Conservation (phyloP, 2,888 invertebrate genomes). For the Caenorhabditis drosophilae region DNA sequence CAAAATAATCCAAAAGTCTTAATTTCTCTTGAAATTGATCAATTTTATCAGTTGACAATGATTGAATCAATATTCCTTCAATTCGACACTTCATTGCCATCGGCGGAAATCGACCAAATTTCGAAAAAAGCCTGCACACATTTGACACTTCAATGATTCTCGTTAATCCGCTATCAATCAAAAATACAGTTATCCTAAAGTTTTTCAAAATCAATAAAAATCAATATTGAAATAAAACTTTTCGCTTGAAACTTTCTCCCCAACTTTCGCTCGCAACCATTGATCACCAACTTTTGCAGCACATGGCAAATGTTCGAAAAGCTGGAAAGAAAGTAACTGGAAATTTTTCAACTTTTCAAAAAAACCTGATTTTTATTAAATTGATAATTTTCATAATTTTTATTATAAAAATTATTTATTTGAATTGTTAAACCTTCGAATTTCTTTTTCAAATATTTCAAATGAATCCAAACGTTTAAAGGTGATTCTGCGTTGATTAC, state of each 20-base stretch:
- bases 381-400: background rate
- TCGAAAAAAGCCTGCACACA: slow-evolving; percentile 3
- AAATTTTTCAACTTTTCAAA: background rate
- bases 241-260: slow-evolving; percentile 4
- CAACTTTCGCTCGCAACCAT: slow-evolving; percentile 19
- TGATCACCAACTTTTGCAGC: slow-evolving; percentile 5
- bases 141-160: slow-evolving; percentile 4
- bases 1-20: slow-evolving; percentile 1
- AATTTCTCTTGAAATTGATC: slow-evolving; percentile 8
- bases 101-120: slow-evolving; percentile 24
- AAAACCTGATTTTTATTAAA: background rate
- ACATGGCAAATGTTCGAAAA: slow-evolving; percentile 17
- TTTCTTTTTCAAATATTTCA: background rate
- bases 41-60: background rate
- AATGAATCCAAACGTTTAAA: background rate
- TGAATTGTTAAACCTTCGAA: background rate
- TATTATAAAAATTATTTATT: background rate
- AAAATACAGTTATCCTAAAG: background rate
- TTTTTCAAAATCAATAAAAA: slow-evolving; percentile 8
- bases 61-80: slow-evolving; percentile 6
- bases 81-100: slow-evolving; percentile 10
- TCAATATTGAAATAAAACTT: background rate
- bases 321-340: slow-evolving; percentile 14
- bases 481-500: background rate
- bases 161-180: slow-evolving; percentile 12